These are phyloP conservation scores for Cuniculus paca DNA, from an alignment of 2,797 vertebrate genomes.

Conservation along the genomic window DNA sequence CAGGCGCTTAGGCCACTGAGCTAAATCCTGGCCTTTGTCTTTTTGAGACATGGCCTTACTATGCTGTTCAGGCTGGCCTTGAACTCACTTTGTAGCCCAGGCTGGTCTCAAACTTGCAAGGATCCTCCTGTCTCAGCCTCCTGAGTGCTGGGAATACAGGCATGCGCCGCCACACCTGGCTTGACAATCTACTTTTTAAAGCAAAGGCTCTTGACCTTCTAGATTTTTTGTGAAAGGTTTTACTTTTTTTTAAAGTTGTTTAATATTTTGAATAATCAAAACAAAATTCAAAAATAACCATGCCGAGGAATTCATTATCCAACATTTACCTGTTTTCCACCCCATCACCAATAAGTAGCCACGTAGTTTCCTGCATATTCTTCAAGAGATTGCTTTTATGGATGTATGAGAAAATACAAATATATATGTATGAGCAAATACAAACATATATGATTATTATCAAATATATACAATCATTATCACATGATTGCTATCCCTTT, in stretches of 20 bases:
- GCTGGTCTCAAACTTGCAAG: constrained; percentile 82
- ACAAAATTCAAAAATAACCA: neutral
- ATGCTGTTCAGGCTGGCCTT: neutral
- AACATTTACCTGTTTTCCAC: neutral
- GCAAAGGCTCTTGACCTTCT: neutral
- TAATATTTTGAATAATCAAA: constrained; percentile 47
- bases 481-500: neutral
- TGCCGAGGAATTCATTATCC: neutral
- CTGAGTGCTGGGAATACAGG: neutral
- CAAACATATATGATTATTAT: neutral
- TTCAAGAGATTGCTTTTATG: neutral
- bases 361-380: neutral
- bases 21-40: too few relatives aligned
- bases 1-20: too few relatives aligned
- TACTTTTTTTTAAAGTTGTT: neutral
- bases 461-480: neutral
- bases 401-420: neutral
- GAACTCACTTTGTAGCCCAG: constrained; percentile 87
- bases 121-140: neutral
- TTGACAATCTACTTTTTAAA: neutral
- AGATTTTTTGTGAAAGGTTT: constrained; percentile 1
- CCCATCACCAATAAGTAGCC: neutral
- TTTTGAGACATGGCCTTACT: too few relatives aligned
- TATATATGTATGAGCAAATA: neutral
- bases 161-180: neutral